Base-by-base conservation (phyloP, 2,888 invertebrate species). In the Drosophila dives region DNA sequence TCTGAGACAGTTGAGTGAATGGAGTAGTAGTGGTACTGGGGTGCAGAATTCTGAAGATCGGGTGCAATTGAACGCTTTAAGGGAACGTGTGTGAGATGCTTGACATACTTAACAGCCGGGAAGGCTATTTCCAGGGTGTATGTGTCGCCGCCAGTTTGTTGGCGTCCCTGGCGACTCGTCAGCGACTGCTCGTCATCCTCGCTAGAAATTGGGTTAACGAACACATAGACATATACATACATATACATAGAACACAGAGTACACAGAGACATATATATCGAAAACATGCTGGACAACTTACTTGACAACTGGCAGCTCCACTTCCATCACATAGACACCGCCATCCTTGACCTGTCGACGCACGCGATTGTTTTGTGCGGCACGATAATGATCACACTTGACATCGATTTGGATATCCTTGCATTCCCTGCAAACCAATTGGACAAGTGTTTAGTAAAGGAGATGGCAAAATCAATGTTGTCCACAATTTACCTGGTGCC, bases 81-180 rank as follows among this genome's bases (percentile, higher is more conserved):
- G 34, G 34, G 34, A 62, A 61, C 58, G 74, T 63, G 56, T 58
- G 56, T 58, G 56, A 60, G 64, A 54, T 75, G 68, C 64, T 60
- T 69, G 88, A 95, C 95, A 96, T 96, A 97, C 97, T 97, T 97
- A 94, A 97, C 95, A 92, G 97, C 96, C 92, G 97, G 97, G 96
- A 98, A 98, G 92, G 97, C 95, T 93, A 98, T 97, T 94, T 97
- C 97, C 93, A 98, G 95, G 94, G 95, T 96, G 95, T 98, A 98
- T 90, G 97, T 97, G 94, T 97, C 97, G 71, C 93, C 93, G 84
- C 93, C 93, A 93, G 96, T 97, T 93, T 95, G 96, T 94, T 97
- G 97, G 92, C 97, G 95, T 93, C 96, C 96, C 94, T 97, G 97
- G 93, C 97, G 96, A 83, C 90, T 91, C 68, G 90, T 91, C 64